Evolutionary conservation across 2,888 invertebrate species (phyloP), one percentile per base, ranked within the genome.

Genomic region (Drosophila kuntzei): DNA sequence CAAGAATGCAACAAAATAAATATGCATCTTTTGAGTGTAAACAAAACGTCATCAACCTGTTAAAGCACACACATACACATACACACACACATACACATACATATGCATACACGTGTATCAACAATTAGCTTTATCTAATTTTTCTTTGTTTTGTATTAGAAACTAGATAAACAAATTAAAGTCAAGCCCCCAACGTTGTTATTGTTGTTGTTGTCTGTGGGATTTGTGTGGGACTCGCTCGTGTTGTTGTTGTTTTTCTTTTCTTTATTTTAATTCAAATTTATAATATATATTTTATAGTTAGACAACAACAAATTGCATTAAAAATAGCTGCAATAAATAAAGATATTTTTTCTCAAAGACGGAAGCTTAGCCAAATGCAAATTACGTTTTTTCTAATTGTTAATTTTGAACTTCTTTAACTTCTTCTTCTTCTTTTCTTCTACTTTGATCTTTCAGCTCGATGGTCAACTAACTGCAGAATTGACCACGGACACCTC

Each of bases 1-100:
- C 12, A 50, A 69, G 69, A 74, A 74, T 64, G 57, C 57, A 51
- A 27, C 36, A 54, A 47, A n/a, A 32, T 37, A 37, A 46, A 58
- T 39, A 44, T 57, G 34, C 41, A 16, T 14, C n/a, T 58, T 51
- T 59, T 47, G 44, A 67, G 49, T 72, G 83, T 87, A 87, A 87
- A 84, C 85, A 84, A 84, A 75, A 78, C 84, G 87, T 87, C 87
- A 84, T 81, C 66, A 70, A 60, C 46, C 54, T 73, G 80, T 73
- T 67, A 16, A 43, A 22, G 53, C 61, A 34, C 41, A 44, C 32
- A 22, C 41, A 11, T 11, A 12, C 14, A 14, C 47, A 22, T 37
- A 16, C 32, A 51, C 36, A 44, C 43, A 51, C 37, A 46, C 27
- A 32, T 18, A 36, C 34, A 32, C 9, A 18, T n/a, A 37, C 22